Conservation (phyloP, 2,113 vertebrate species). For the Talpa occidentalis region DNA sequence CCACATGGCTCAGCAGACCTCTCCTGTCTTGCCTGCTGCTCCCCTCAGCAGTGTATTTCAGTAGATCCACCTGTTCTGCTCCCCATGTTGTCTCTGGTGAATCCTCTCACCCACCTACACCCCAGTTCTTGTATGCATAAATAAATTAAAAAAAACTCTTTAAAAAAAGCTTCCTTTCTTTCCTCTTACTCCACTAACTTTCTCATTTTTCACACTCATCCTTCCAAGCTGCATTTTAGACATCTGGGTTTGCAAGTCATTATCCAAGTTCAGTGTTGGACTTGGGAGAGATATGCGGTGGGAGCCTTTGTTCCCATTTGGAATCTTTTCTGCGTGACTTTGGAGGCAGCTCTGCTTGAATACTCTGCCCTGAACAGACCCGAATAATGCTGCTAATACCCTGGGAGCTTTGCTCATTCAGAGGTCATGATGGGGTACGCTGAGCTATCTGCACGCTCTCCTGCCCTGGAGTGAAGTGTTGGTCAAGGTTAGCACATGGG, state of each 20-base stretch:
- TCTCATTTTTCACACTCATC: neutral
- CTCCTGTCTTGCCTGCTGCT: too few species aligned
- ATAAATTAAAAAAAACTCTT: too few species aligned
- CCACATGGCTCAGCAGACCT: too few species aligned
- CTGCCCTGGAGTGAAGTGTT: neutral
- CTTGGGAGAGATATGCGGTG: neutral
- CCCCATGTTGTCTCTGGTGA: too few species aligned
- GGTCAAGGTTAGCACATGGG: neutral
- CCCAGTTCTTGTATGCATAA: too few species aligned
- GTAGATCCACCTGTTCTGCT: too few species aligned
- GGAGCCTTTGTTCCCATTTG: neutral
- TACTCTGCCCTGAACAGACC: neutral
- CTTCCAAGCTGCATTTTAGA: neutral
- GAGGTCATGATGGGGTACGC: neutral
- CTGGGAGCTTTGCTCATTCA: neutral
- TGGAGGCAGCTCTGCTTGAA: neutral
- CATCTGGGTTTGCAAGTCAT: neutral
- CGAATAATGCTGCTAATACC: neutral
- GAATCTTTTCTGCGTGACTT: neutral
- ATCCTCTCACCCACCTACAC: too few species aligned
- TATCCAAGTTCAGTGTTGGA: neutral
- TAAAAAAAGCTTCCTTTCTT: neutral
- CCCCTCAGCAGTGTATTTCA: too few species aligned
- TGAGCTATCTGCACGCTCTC: too few species aligned
- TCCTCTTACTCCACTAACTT: fast-evolving